A percentile compares a stretch with the other conserved stretches of the same genome.
These are phyloP conservation scores for Hemicrepidius hirtus DNA, from an alignment of 2,888 invertebrate species.

Conservation along the genomic window DNA sequence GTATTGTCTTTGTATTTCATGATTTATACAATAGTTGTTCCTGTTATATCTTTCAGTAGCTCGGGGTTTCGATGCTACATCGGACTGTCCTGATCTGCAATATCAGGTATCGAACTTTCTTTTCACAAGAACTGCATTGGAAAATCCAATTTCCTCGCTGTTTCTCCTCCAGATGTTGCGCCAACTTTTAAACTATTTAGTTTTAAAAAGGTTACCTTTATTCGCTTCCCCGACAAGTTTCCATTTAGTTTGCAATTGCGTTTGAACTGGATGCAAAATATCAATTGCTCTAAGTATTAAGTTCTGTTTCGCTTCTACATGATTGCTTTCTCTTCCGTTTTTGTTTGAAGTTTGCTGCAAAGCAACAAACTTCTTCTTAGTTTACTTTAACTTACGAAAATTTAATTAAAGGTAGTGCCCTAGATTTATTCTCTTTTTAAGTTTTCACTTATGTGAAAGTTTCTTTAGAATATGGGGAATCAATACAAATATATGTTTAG, in stretches of 20 bases:
- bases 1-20: constrained; percentile 49
- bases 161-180: constrained; percentile 57
- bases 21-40: constrained; percentile 47
- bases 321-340: neutral
- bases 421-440: too few relatives aligned
- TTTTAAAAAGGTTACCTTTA: constrained; percentile 55
- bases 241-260: constrained; percentile 29
- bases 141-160: constrained; percentile 59
- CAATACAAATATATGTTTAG: too few relatives aligned
- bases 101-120: constrained; percentile 55
- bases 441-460: too few relatives aligned
- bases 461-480: too few relatives aligned
- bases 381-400: too few relatives aligned
- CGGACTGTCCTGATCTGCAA: constrained; percentile 42
- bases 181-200: constrained; percentile 57
- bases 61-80: constrained; percentile 25
- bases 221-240: constrained; percentile 41
- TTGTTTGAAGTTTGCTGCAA: neutral
- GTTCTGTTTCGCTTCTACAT: constrained; percentile 12
- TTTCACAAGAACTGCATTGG: constrained; percentile 49
- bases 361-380: neutral
- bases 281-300: constrained; percentile 26
- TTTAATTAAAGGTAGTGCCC: too few relatives aligned
- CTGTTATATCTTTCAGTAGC: constrained; percentile 42
- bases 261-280: constrained; percentile 20